Evolutionary conservation across 2,113 vertebrate species (phyloP).

Genomic region (Ranitomeya imitator): DNA sequence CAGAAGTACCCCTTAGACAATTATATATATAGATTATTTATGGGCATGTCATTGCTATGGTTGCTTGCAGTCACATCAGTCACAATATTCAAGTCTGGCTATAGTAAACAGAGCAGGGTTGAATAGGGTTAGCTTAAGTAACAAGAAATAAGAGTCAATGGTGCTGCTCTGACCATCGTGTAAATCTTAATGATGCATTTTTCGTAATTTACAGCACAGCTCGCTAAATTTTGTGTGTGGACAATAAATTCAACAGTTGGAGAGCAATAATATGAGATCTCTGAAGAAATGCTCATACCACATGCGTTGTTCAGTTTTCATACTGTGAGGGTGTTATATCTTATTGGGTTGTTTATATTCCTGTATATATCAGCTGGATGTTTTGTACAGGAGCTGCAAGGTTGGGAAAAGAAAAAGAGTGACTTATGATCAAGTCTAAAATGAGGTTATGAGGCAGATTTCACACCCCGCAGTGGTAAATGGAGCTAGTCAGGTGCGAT

Average conservation of each 20-base stretch:
- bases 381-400: background rate
- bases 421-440: constrained; percentile 34
- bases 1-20: too few species aligned
- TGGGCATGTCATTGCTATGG: too few species aligned
- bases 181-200: background rate
- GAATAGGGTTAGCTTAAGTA: background rate
- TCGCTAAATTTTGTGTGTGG: background rate
- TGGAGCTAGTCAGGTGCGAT: constrained; percentile 29
- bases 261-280: background rate
- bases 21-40: too few species aligned
- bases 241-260: background rate
- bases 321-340: background rate
- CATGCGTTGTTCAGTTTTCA: too few species aligned
- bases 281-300: background rate
- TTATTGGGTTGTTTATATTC: background rate
- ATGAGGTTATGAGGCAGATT: background rate
- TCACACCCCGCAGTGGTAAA: background rate
- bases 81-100: too few species aligned
- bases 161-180: background rate
- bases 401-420: background rate
- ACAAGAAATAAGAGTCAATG: background rate
- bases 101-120: too few species aligned
- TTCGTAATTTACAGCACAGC: background rate
- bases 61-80: too few species aligned
- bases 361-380: background rate